phyloP scores from a whole-genome alignment of 2,888 invertebrate genomes.

The Amphipyra berbera region DNA sequence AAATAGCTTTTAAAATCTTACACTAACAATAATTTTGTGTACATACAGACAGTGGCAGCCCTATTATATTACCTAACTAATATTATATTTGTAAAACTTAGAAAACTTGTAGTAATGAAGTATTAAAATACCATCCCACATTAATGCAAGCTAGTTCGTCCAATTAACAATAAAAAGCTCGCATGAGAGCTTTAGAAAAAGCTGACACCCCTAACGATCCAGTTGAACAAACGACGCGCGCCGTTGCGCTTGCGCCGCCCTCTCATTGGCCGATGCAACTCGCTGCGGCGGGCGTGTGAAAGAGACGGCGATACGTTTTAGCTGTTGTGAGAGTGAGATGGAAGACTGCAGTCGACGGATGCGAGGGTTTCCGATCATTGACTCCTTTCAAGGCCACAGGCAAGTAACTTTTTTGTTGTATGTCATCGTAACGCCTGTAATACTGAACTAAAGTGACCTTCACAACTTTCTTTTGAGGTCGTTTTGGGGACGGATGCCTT shows the following conservation, averaged over 20 bases:
- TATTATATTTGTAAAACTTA: constrained; percentile 41
- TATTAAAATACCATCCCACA: constrained; percentile 67
- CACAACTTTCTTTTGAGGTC: constrained; percentile 85
- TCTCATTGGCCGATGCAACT: constrained; percentile 76
- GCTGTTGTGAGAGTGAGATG: constrained; percentile 68
- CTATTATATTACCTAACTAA: constrained; percentile 31
- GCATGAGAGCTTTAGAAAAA: constrained; percentile 84
- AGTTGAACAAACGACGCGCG: constrained; percentile 86
- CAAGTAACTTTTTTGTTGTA: constrained; percentile 82
- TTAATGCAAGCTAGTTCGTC: constrained; percentile 64
- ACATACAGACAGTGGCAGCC: constrained; percentile 26
- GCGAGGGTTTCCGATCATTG: constrained; percentile 88
- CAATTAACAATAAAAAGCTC: constrained; percentile 80
- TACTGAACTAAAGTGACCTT: constrained; percentile 82
- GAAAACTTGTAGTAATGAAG: constrained; percentile 54
- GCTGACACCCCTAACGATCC: constrained; percentile 86
- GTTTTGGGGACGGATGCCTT: constrained; percentile 47
- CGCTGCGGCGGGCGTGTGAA: constrained; percentile 72
- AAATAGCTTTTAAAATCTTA: too few species aligned
- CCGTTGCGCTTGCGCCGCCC: constrained; percentile 83
- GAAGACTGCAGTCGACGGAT: constrained; percentile 82
- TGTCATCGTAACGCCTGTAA: constrained; percentile 82
- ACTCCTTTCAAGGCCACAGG: constrained; percentile 86
- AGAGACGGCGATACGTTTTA: constrained; percentile 61
- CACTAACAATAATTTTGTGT: too few species aligned